Percentiles rank a stretch among this genome's conserved stretches.
Evolutionary conservation across 2,113 vertebrate species (phyloP).

Genomic region (Nipponia nippon): DNA sequence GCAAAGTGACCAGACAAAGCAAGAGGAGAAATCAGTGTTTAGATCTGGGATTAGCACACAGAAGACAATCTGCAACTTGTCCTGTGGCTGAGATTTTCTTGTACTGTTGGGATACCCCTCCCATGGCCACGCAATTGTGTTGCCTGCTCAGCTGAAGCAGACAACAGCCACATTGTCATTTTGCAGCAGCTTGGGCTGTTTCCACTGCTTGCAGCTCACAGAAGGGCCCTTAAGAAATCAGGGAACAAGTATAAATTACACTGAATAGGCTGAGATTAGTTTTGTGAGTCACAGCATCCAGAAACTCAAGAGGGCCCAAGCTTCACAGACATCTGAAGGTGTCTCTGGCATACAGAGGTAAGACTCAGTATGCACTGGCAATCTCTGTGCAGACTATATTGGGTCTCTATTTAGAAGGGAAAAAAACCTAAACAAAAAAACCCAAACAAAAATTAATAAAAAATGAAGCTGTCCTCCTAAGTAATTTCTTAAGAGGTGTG

Average conservation of each 20-base stretch:
- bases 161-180: neutral
- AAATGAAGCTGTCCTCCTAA: neutral
- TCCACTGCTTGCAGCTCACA: neutral
- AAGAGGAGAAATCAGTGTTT: neutral
- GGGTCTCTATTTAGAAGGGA: neutral
- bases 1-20: neutral
- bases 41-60: neutral
- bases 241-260: neutral
- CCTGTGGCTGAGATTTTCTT: neutral
- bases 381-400: neutral
- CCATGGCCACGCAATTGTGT: rapidly evolving
- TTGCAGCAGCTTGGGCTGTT: neutral
- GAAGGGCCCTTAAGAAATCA: neutral
- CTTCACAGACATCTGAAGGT: neutral
- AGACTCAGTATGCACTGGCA: neutral
- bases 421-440: neutral
- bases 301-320: neutral
- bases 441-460: neutral
- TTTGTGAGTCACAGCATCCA: neutral
- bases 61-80: neutral
- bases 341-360: neutral
- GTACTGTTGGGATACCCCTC: rapidly evolving
- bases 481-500: neutral
- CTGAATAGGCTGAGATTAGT: neutral
- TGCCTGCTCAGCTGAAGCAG: neutral